These are phyloP conservation scores for Yponomeuta malinellus DNA, from an alignment of 2,888 invertebrate species.

Conservation along the genomic window DNA sequence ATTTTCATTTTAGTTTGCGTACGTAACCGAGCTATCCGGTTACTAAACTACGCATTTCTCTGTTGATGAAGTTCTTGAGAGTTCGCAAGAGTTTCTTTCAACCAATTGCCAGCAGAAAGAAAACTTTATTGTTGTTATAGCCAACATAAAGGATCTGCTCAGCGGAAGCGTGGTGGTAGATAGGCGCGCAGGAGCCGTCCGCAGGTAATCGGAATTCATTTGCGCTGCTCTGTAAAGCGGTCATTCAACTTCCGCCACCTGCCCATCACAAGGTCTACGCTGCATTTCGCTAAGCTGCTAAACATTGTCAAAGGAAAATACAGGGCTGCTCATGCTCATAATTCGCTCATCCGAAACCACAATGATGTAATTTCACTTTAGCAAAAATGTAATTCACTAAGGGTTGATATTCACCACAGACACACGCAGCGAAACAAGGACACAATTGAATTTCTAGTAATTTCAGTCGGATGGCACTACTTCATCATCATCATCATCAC, in stretches of 20 bases:
- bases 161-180: not conserved
- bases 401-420: too few relatives aligned
- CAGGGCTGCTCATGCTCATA: too few relatives aligned
- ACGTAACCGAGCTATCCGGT: not conserved
- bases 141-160: not conserved
- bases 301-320: not conserved
- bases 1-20: too few relatives aligned
- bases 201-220: not conserved
- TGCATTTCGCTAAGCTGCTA: not conserved
- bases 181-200: not conserved
- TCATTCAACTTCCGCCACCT: not conserved
- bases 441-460: too few relatives aligned
- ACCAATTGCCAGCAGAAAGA: not conserved
- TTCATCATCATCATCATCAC: too few relatives aligned
- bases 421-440: too few relatives aligned
- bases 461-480: too few relatives aligned
- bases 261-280: not conserved
- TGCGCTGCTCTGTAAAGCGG: not conserved
- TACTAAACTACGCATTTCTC: not conserved
- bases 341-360: too few relatives aligned
- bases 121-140: conserved; percentile 7
- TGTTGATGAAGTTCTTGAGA: not conserved
- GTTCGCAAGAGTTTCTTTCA: not conserved
- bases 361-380: too few relatives aligned
- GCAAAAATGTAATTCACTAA: too few relatives aligned